These are phyloP conservation scores for Prochilodus magdalenae DNA, from an alignment of 2,113 vertebrate genomes.

Conservation along the genomic window DNA sequence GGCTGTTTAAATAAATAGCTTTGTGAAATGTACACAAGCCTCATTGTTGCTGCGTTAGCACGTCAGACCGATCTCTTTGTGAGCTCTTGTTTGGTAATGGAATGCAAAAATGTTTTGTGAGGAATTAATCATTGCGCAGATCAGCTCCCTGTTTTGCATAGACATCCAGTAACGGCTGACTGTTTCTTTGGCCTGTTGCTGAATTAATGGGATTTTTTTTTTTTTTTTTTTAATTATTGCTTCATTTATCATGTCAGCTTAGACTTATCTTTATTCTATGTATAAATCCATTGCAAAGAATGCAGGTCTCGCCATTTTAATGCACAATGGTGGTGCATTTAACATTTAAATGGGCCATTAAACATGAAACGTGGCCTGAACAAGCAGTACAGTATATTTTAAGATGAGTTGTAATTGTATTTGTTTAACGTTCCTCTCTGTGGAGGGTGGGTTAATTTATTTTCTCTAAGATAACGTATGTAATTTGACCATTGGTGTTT, in stretches of 20 bases:
- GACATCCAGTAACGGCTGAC: too few relatives aligned
- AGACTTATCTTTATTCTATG: constrained; percentile 5
- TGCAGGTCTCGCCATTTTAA: too few relatives aligned
- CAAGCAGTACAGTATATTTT: too few relatives aligned
- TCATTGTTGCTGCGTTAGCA: constrained; percentile 37
- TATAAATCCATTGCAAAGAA: not conserved
- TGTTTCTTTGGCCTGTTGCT: constrained; percentile 26
- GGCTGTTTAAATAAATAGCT: constrained; percentile 22
- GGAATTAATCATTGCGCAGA: constrained; percentile 10
- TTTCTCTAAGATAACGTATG: too few relatives aligned
- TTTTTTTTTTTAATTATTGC: constrained; percentile 2
- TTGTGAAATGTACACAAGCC: constrained; percentile 21
- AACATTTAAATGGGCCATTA: too few relatives aligned
- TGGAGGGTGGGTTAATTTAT: too few relatives aligned
- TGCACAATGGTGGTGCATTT: too few relatives aligned
- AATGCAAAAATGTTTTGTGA: constrained; percentile 36
- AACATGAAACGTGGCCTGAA: too few relatives aligned
- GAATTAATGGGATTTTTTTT: too few relatives aligned
- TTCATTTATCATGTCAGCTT: constrained; percentile 26
- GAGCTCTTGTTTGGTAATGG: constrained; percentile 24
- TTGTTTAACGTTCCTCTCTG: too few relatives aligned
- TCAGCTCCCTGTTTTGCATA: constrained; percentile 22
- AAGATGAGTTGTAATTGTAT: too few relatives aligned
- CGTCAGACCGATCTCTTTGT: constrained; percentile 27
- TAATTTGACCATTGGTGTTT: too few relatives aligned